These are phyloP conservation scores for Cantharis nigra DNA, from an alignment of 2,888 invertebrate species.

Conservation along the genomic window DNA sequence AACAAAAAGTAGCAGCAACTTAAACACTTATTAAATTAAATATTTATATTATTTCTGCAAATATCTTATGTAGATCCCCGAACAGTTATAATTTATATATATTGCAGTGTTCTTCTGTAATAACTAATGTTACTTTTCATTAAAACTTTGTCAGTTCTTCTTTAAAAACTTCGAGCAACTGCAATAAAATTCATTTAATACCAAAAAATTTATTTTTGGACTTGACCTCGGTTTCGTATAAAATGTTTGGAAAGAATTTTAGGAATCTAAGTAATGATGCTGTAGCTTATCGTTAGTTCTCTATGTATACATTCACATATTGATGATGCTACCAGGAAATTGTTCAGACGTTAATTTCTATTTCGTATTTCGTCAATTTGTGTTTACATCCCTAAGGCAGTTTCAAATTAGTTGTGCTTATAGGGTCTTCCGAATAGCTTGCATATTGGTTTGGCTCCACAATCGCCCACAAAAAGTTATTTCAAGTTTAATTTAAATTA, in stretches of 20 bases:
- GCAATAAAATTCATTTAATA: no score
- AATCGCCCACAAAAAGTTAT: not conserved
- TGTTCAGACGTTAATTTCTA: slow-evolving; percentile 4
- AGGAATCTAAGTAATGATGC: not conserved
- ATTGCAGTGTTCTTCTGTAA: no score
- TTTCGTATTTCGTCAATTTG: slow-evolving; percentile 1
- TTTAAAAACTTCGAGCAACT: no score
- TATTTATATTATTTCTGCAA: no score
- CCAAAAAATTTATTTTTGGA: not conserved
- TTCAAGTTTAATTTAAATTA: not conserved
- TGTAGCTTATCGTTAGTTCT: not conserved
- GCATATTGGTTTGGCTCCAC: not conserved
- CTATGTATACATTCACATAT: not conserved
- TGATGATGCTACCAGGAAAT: not conserved
- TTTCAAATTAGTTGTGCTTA: slow-evolving; percentile 2
- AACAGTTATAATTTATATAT: no score
- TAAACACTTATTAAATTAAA: no score
- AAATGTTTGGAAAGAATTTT: not conserved
- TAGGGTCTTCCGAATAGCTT: not conserved
- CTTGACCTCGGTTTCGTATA: not conserved
- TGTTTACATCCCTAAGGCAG: not conserved
- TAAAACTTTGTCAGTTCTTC: no score
- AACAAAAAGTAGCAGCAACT: no score
- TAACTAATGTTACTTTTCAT: no score
- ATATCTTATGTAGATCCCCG: no score